These are phyloP conservation scores for Diplodus puntazzo DNA, from an alignment of 2,797 vertebrate species.

Conservation along the genomic window DNA sequence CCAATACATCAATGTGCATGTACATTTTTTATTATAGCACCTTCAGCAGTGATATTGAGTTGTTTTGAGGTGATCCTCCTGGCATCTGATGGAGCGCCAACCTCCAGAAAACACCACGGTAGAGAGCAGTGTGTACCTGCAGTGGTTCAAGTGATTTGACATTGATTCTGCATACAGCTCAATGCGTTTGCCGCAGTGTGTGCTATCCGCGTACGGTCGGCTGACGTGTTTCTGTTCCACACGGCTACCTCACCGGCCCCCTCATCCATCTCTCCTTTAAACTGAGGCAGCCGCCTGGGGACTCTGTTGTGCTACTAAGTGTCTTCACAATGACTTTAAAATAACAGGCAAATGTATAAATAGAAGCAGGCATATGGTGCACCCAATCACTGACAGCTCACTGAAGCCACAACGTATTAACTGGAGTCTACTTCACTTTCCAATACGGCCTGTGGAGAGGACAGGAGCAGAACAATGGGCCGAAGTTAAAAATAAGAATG, in stretches of 20 bases:
- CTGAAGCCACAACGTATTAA: conserved; percentile 54
- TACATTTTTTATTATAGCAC: background rate
- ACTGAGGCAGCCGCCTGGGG: conserved; percentile 66
- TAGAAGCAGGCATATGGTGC: conserved; percentile 70
- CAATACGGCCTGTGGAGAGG: conserved; percentile 3
- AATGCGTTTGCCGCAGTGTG: conserved; percentile 63
- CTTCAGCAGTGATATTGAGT: background rate
- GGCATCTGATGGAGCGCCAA: background rate
- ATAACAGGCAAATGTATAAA: conserved; percentile 71
- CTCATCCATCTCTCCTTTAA: conserved; percentile 69
- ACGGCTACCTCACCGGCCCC: conserved; percentile 39
- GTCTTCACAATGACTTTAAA: conserved; percentile 72
- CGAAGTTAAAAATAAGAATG: conserved; percentile 4
- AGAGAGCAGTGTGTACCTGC: conserved; percentile 41
- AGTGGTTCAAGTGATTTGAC: conserved; percentile 42
- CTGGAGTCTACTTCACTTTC: conserved; percentile 38
- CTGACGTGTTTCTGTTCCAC: conserved; percentile 51
- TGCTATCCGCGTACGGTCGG: background rate
- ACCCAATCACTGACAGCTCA: conserved; percentile 55
- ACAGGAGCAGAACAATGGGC: conserved; percentile 4
- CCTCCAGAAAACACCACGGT: background rate
- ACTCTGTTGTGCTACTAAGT: conserved; percentile 38
- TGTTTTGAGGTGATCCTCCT: background rate
- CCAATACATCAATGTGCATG: conserved; percentile 12
- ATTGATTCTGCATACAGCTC: conserved; percentile 64